Evolutionary conservation across 2,888 invertebrate species (phyloP).

Genomic region (Dryadula phaetusa): DNA sequence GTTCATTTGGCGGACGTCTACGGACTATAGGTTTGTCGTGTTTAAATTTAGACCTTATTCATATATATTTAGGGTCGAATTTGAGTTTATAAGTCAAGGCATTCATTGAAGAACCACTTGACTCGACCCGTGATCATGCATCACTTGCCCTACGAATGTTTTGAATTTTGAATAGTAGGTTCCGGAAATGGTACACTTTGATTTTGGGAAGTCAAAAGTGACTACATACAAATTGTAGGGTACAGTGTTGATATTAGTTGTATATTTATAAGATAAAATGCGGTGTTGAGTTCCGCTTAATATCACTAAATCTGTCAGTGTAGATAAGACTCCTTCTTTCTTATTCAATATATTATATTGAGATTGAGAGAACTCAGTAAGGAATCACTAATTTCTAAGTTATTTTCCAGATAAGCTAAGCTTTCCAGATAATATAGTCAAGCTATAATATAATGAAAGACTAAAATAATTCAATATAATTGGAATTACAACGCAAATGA

Average conservation of each 20-base stretch:
- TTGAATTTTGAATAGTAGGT: slow-evolving; percentile 61
- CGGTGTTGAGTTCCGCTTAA: not conserved
- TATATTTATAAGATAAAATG: not conserved
- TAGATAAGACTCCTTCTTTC: too few species aligned
- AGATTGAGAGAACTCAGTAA: too few species aligned
- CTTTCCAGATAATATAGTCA: too few species aligned
- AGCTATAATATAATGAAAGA: too few species aligned
- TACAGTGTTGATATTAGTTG: not conserved
- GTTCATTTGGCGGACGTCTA: slow-evolving; percentile 75
- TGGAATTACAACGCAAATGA: too few species aligned
- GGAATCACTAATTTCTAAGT: too few species aligned
- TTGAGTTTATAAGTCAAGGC: slow-evolving; percentile 48
- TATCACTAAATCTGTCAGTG: too few species aligned
- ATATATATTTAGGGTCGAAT: slow-evolving; percentile 10
- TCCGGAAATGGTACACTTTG: slow-evolving; percentile 52
- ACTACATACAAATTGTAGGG: slow-evolving; percentile 29
- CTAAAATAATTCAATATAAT: too few species aligned
- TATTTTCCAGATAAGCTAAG: too few species aligned
- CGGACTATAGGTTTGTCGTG: slow-evolving; percentile 30
- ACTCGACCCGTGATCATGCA: slow-evolving; percentile 77
- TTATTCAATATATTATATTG: too few species aligned
- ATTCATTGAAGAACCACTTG: slow-evolving; percentile 63
- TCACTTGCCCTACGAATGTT: slow-evolving; percentile 71
- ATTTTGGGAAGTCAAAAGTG: slow-evolving; percentile 43
- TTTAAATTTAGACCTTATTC: not conserved